Base-by-base conservation (phyloP, 2,113 vertebrate species). In the Siniperca knerii region DNA sequence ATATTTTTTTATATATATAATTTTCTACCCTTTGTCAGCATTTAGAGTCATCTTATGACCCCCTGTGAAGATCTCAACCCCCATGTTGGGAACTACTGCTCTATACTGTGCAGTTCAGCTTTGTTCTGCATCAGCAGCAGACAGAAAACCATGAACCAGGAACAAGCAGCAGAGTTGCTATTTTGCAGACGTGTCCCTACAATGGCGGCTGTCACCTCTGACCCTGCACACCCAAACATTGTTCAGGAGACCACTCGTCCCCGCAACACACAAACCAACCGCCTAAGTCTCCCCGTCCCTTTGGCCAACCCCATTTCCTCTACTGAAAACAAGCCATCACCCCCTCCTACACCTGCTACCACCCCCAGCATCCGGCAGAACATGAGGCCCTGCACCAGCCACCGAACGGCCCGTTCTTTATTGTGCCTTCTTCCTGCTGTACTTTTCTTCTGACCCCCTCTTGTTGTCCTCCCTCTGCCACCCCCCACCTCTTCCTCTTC, bases 341-440 rank as follows among this genome's bases (percentile, higher is more conserved):
- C 88, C 77, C 87, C 74, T 83, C 77, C 58, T 21, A 68, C 73
- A 81, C 61, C 70, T 80, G 35, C 69, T 58, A 25, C 90, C 81
- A 77, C 81, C 65, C 66, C 33, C 75, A 78, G 82, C 85, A 94
- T 91, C 88, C 88, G 81, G 81, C 79, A 66, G 87, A 90, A 83
- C 85, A 84, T 66, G 79, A 79, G 85, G 89, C 85, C 57, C 85
- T 66, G 89, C 71, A 88, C 81, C 91, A 90, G 91, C 77, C 70
- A 82, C 69, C 61, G 33, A 80, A 71, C 58, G 21, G 64, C 69
- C 85, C 21, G 48, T 79, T 89, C 75, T 87, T 90, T 89, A 95
- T 95, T 96, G 95, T 95, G 93, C 93, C 94, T 87, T 74, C 91
- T 88, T 92, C 86, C 92, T 86, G 87, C 87, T 86, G 87, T 90